Evolutionary conservation across 2,888 invertebrate species (phyloP), one percentile per base, ranked within the genome.

Genomic region (Ennomos erosarius): DNA sequence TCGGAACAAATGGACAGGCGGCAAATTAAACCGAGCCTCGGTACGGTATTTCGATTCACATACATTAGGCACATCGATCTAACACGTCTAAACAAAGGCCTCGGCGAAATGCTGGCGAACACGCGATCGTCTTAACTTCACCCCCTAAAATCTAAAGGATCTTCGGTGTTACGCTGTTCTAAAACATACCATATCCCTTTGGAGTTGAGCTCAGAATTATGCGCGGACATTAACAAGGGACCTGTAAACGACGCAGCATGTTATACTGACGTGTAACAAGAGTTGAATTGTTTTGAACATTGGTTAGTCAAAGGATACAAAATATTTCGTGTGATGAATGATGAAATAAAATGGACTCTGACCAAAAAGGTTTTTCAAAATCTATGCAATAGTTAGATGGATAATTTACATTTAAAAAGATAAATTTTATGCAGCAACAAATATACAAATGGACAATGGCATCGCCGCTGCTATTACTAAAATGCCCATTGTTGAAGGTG

Each of bases 1-100:
- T 91, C 90, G 90, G 87, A 90, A 90, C 87, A 83, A 91, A 91
- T 91, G 90, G 90, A 90, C 91, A 89, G 82, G 81, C 84, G 85
- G 87, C 86, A 87, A 91, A 90, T 91, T 91, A 90, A 89, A 87
- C 86, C 82, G 75, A 76, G 72, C 74, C 73, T 74, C 70, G 69
- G 71, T 81, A 67, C 65, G 67, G 79, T 76, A 75, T 84, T 90
- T 85, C 89, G 88, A 90, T 89, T 83, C 87, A 76, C 88, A 87
- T 90, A 88, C 86, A 85, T 88, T 87, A 88, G 77, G 79, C 79
- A 82, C 88, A 90, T 90, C 90, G 90, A 90, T 90, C 88, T 88
- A 82, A 85, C 87, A 87, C 86, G 87, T 89, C 88, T 81, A 83
- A 86, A 88, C 87, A 87, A 87, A 84, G 80, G 82, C 79, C 77